phyloP scores from a whole-genome alignment of 64 coral and sea anemone genomes.

The Actinia tenebrosa region DNA sequence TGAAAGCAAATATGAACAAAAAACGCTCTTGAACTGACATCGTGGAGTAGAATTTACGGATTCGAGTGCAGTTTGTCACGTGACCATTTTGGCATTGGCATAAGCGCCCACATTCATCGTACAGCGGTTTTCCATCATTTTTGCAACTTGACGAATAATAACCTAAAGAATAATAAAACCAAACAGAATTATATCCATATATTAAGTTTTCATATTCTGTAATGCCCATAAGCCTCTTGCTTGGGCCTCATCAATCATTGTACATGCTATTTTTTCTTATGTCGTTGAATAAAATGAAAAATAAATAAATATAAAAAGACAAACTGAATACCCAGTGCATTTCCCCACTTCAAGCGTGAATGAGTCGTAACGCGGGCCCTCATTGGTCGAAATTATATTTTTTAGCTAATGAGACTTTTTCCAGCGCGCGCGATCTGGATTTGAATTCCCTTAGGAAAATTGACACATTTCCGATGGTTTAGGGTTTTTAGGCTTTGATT shows the following conservation, averaged over 20 bases:
- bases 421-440: neutral
- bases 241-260: too few relatives aligned
- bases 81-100: conserved; percentile 51
- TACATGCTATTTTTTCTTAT: too few relatives aligned
- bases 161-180: neutral
- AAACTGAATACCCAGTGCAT: too few relatives aligned
- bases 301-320: too few relatives aligned
- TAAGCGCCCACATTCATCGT: conserved; percentile 61
- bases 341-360: too few relatives aligned
- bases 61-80: conserved; percentile 49
- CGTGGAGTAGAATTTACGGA: conserved; percentile 55
- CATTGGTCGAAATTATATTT: too few relatives aligned
- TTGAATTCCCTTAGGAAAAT: neutral
- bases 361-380: too few relatives aligned
- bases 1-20: conserved; percentile 27
- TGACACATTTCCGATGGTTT: too few relatives aligned
- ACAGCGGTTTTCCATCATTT: neutral
- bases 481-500: too few relatives aligned
- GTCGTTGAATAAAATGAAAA: too few relatives aligned
- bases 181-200: neutral
- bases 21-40: conserved; percentile 45
- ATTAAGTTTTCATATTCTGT: too few relatives aligned
- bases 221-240: too few relatives aligned
- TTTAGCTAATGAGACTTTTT: neutral
- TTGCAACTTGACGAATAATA: neutral